phyloP scores from a whole-genome alignment of 2,888 invertebrate genomes.

The Drosophila lutescens region DNA sequence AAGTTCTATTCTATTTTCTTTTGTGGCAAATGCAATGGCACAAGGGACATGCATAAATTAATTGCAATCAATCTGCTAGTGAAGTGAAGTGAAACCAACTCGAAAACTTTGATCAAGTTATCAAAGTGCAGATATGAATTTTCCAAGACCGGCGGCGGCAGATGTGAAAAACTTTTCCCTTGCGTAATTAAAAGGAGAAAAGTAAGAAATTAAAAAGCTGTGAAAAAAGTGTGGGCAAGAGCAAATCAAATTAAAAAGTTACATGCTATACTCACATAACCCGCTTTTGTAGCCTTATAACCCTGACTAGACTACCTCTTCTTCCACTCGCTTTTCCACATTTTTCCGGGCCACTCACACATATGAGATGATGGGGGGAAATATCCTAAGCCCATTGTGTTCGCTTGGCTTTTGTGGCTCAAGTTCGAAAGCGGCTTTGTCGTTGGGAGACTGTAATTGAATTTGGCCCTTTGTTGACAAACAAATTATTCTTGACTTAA shows the following conservation, averaged over 20 bases:
- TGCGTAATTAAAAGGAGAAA: slow-evolving; percentile 40
- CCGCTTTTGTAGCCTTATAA: slow-evolving; percentile 12
- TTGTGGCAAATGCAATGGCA: not conserved
- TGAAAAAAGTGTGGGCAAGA: slow-evolving; percentile 10
- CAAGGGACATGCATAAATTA: not conserved
- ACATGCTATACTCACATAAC: slow-evolving; percentile 14
- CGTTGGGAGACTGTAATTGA: slow-evolving; percentile 63
- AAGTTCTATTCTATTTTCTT: not conserved
- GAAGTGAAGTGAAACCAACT: not conserved
- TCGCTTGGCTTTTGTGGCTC: slow-evolving; percentile 60
- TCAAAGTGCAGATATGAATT: slow-evolving; percentile 19
- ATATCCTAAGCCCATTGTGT: slow-evolving; percentile 52
- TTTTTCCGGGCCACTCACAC: slow-evolving; percentile 15
- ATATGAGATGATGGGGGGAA: not conserved
- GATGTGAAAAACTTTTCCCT: slow-evolving; percentile 27
- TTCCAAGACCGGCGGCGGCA: slow-evolving; percentile 15
- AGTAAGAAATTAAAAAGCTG: slow-evolving; percentile 31
- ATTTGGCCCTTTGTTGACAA: slow-evolving; percentile 70
- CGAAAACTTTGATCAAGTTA: slow-evolving; percentile 12
- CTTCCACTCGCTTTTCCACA: slow-evolving; percentile 11
- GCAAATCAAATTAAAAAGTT: slow-evolving; percentile 53
- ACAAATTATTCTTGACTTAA: slow-evolving; percentile 71
- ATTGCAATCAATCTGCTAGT: slow-evolving; percentile 17
- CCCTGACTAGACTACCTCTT: slow-evolving; percentile 4
- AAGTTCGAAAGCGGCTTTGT: slow-evolving; percentile 30